phyloP scores from a whole-genome alignment of 2,888 invertebrate species.

The Microctonus aethiopoides region DNA sequence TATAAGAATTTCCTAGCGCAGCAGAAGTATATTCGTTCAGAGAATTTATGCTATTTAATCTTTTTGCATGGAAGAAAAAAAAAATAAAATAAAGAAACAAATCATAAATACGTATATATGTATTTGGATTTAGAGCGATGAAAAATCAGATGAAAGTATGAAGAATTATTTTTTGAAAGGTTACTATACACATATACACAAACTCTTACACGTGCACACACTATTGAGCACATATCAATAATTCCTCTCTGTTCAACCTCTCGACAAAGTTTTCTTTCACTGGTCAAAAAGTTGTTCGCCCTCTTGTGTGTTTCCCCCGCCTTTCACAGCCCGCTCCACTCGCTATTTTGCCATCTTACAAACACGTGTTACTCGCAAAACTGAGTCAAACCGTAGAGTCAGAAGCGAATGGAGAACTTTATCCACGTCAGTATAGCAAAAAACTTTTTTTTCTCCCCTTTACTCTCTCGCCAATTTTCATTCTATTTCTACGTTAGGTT shows the following conservation, averaged over 20 bases:
- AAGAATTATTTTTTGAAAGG: neutral
- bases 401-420: conserved; percentile 30
- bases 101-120: neutral
- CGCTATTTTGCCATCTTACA: neutral
- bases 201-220: no score
- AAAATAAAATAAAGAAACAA: neutral
- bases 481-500: neutral
- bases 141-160: neutral
- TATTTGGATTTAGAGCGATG: neutral
- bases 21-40: neutral
- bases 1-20: conserved; percentile 11
- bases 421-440: conserved; percentile 27
- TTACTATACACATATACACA: neutral
- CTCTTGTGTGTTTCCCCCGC: neutral
- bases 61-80: neutral
- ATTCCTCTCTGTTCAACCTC: conserved; percentile 11
- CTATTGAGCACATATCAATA: conserved; percentile 7
- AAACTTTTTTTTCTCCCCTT: conserved; percentile 12
- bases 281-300: conserved; percentile 17
- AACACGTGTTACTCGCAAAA: conserved; percentile 35
- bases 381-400: conserved; percentile 32
- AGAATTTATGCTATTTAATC: neutral
- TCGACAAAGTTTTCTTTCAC: conserved; percentile 14
- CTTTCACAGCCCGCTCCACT: neutral
- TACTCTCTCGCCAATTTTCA: neutral